Base-by-base conservation (phyloP, 2,888 invertebrate genomes). In the Cataglyphis rosenhaueri region DNA sequence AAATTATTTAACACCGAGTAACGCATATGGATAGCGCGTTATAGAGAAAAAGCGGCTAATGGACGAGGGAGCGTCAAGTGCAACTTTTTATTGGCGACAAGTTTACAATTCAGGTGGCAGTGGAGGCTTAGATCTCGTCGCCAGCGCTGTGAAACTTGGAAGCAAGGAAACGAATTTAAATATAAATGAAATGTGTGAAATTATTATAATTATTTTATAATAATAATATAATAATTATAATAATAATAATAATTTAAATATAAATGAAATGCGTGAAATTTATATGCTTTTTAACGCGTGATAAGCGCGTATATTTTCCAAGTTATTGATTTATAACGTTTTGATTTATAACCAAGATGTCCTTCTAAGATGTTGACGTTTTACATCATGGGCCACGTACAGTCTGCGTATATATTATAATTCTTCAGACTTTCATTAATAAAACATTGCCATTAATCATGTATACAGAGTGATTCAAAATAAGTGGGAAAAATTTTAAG, bases 1-100 rank as follows among this genome's bases (percentile, higher is more conserved):
- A 59, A 70, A 70, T 78, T 78, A 78, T 78, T 70, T 78, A 78
- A 68, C 76, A 32, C 55, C 70, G 44, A 59, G 70, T 25, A 70
- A 32, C 70, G 41, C 9, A 18, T 18, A 21, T 25, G 29, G n/a
- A 29, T 38, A 35, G 32, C 15, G 62, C 35, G 35, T 35, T 35
- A 35, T 35, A 35, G 35, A 15, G 41, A 59, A 21, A 18, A 38
- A 21, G 12, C 35, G 10, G 6, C 21, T 38, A 25, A 52, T 32
- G 15, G 61, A 18, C 5, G 41, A 52, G 12, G 4, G 18, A 3
- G 18, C 48, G 25, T 52, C 21, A 35, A 21, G 25, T 21, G 57
- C 68, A 5, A 41, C 10, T 55, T 55, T 76, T 68, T 68, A 66
- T 70, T 12, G 5, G 38, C 35, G 52, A 35, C 65, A 12, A 65